A percentile compares a stretch with the other conserved stretches of the same genome.
These are phyloP conservation scores for Brachyptera putata DNA, from an alignment of 2,888 invertebrate genomes.

Conservation along the genomic window DNA sequence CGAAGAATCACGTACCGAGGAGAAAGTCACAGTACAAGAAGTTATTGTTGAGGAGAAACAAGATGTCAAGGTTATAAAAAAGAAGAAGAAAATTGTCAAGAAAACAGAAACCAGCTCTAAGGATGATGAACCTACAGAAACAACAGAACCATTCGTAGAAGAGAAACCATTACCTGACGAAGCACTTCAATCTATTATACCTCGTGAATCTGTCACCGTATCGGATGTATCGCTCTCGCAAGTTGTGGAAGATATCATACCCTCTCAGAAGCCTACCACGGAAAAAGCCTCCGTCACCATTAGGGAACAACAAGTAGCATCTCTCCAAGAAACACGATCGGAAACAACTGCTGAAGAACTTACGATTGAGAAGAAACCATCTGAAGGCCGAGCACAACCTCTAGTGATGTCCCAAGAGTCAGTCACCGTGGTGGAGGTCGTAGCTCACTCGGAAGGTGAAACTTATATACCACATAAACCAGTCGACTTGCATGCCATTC, in stretches of 20 bases:
- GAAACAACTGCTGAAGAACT: constrained; percentile 28
- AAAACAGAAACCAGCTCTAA: constrained; percentile 4
- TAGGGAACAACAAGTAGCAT: constrained; percentile 20
- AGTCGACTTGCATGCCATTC: constrained; percentile 30
- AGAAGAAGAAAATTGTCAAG: constrained; percentile 24
- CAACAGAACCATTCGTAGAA: constrained; percentile 14
- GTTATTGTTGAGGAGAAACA: constrained; percentile 22
- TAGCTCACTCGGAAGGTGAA: constrained; percentile 30
- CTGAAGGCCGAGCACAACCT: constrained; percentile 32
- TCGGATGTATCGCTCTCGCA: constrained; percentile 12
- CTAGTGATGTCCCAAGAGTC: constrained; percentile 35
- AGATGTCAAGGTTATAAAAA: constrained; percentile 15
- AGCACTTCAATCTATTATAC: background rate
- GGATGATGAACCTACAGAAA: constrained; percentile 22
- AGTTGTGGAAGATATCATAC: constrained; percentile 17
- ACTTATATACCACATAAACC: constrained; percentile 27
- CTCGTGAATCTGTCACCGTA: constrained; percentile 28
- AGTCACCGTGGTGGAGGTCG: constrained; percentile 33
- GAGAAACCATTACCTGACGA: background rate
- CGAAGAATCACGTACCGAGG: background rate
- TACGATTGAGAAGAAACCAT: constrained; percentile 29
- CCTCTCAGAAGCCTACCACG: background rate
- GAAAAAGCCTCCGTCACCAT: constrained; percentile 22
- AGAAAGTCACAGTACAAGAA: constrained; percentile 18
- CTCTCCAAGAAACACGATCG: constrained; percentile 24